Conservation (phyloP, 2,888 invertebrate genomes). For the Hydraecia micacea region DNA sequence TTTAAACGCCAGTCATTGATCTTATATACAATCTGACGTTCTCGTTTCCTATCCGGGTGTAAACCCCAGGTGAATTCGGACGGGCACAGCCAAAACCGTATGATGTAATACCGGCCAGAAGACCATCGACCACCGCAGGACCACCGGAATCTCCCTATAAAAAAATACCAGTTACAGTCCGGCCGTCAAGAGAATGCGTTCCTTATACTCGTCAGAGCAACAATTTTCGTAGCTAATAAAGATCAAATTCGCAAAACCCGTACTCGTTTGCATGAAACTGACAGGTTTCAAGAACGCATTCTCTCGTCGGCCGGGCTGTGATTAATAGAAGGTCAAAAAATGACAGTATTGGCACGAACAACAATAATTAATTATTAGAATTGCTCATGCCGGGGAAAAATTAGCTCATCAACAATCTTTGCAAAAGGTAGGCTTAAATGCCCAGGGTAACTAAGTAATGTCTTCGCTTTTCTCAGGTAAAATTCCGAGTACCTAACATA, state of each 20-base stretch:
- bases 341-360: not conserved
- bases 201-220: too few relatives aligned
- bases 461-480: not conserved
- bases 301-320: too few relatives aligned
- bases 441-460: not conserved
- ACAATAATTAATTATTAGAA: not conserved
- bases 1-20: not conserved
- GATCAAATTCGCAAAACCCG: too few relatives aligned
- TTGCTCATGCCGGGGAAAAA: not conserved
- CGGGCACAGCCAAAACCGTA: constrained; percentile 78
- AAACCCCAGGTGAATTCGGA: constrained; percentile 75
- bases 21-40: not conserved
- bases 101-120: constrained; percentile 74
- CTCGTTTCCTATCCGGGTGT: constrained; percentile 49
- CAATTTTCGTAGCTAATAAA: too few relatives aligned
- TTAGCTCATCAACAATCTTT: not conserved
- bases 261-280: too few relatives aligned
- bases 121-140: constrained; percentile 70
- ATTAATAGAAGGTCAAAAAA: too few relatives aligned
- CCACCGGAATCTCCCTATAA: constrained; percentile 83
- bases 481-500: not conserved
- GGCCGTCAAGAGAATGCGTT: too few relatives aligned
- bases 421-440: not conserved
- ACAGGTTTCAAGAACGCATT: too few relatives aligned
- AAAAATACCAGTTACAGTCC: not conserved